Base-by-base conservation (phyloP, 2,888 invertebrate genomes). In the Trissonchulus latispiculum region DNA sequence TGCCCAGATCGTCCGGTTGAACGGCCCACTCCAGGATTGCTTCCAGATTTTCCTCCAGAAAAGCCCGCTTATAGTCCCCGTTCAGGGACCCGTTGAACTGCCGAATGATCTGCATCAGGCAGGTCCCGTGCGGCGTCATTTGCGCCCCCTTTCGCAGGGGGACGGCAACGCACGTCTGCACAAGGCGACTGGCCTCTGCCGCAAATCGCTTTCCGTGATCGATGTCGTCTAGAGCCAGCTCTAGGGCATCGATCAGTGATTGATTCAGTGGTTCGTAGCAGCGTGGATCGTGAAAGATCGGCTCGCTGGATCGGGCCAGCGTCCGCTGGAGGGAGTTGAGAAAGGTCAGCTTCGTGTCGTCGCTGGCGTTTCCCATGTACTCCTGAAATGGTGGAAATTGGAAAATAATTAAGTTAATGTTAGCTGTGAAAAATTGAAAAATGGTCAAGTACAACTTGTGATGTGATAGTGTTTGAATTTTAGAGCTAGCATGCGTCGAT, bases 211-310 rank as follows among this genome's bases (percentile, higher is more conserved):
- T 23, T 8, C 69, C 69, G n/a, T 68, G n/a, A 35, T 33, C 36
- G 29, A 68, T 68, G 8, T 68, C 69, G n/a, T 68, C 69, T 23
- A 68, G 69, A n/a, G 69, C 36, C 3, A 68, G 33, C 36, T 68
- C 69, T 18, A 68, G 69, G 8, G 36, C 69, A 36, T 68, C 69
- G 8, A n/a, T 35, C 35, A 68, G 69, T 36, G 69, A 32, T 23
- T 2, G 3, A 33, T 68, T 68, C 69, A 68, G 36, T 15, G 33
- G 36, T 3, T n/a, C 36, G n/a, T 36, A 68, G 36, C 69, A 68
- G 23, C 28, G 29, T 3, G 28, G n/a, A n/a, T 68, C 69, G 15
- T 68, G 35, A 33, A 68, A 68, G 2, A 68, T 36, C 36, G 36
- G 69, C n/a, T 68, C 69, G n/a, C 36, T n/a, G 28, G 69, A 68